These are phyloP conservation scores for Micromesistius poutassou DNA, from an alignment of 2,797 vertebrate genomes.

Conservation along the genomic window DNA sequence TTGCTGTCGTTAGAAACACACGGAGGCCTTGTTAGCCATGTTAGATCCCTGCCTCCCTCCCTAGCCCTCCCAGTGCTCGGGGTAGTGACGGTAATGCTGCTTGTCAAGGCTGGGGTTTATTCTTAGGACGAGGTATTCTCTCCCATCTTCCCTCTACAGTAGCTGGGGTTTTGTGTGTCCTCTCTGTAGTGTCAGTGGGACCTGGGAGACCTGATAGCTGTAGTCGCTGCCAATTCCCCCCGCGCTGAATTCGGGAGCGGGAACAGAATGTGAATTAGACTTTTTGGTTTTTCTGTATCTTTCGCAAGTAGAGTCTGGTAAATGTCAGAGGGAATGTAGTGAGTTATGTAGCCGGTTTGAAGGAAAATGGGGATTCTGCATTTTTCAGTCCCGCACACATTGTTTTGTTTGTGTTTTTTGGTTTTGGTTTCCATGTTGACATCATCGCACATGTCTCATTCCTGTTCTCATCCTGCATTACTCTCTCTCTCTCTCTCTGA, in stretches of 20 bases:
- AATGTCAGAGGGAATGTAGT: neutral
- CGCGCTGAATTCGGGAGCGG: neutral
- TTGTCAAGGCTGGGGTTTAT: constrained; percentile 92
- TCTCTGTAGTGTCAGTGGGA: neutral
- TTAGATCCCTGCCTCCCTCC: constrained; percentile 69
- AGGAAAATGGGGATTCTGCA: neutral
- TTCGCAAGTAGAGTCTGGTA: neutral
- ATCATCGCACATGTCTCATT: neutral
- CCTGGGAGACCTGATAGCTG: neutral
- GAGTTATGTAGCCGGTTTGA: neutral
- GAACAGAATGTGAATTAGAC: neutral
- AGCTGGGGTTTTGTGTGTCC: neutral
- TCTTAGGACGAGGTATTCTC: constrained; percentile 88
- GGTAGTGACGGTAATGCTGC: constrained; percentile 97
- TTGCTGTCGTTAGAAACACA: neutral
- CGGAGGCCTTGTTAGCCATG: neutral
- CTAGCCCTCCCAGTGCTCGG: constrained; percentile 85
- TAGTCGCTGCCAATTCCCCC: constrained; percentile 62
- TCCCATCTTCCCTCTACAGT: constrained; percentile 7
- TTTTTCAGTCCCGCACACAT: neutral
- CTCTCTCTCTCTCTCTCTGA: neutral
- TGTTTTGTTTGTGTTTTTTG: neutral
- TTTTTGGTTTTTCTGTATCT: neutral
- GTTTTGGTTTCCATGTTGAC: neutral
- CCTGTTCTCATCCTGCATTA: neutral